Conservation (phyloP, 1,140 invertebrate genomes). For the Hestina assimilis region DNA sequence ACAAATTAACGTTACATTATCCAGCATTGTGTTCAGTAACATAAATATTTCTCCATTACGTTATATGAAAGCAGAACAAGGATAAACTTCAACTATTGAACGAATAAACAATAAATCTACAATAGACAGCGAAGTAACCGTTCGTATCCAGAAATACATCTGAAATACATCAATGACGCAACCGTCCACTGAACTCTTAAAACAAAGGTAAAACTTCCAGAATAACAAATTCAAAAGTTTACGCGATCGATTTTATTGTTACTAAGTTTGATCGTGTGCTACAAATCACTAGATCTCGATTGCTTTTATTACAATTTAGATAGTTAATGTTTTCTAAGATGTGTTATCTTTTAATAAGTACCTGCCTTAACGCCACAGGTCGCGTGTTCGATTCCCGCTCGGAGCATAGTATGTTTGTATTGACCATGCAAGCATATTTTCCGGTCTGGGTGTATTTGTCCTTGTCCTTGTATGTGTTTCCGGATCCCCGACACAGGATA, state of each 20-base stretch:
- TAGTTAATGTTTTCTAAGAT: slow-evolving; percentile 8
- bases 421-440: too few species aligned
- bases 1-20: slow-evolving; percentile 1
- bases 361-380: too few species aligned
- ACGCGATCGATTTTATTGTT: slow-evolving; percentile 16
- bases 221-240: slow-evolving; percentile 20
- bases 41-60: slow-evolving; percentile 5
- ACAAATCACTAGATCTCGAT: slow-evolving; percentile 13
- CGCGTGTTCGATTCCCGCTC: too few species aligned
- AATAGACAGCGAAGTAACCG: slow-evolving; percentile 14
- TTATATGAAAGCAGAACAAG: slow-evolving; percentile 11
- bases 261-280: slow-evolving; percentile 5
- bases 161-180: slow-evolving; percentile 19
- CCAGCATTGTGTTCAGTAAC: background rate
- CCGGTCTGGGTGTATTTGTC: too few species aligned
- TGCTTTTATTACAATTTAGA: slow-evolving; percentile 12
- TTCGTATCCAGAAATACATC: slow-evolving; percentile 16
- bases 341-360: slow-evolving; percentile 1
- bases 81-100: slow-evolving; percentile 7
- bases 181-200: slow-evolving; percentile 21
- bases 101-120: slow-evolving; percentile 21
- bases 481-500: too few species aligned
- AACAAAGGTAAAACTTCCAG: slow-evolving; percentile 17
- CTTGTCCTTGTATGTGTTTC: too few species aligned
- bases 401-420: too few species aligned